Conservation (phyloP, 2,113 vertebrate genomes). For the Tringa solitaria region DNA sequence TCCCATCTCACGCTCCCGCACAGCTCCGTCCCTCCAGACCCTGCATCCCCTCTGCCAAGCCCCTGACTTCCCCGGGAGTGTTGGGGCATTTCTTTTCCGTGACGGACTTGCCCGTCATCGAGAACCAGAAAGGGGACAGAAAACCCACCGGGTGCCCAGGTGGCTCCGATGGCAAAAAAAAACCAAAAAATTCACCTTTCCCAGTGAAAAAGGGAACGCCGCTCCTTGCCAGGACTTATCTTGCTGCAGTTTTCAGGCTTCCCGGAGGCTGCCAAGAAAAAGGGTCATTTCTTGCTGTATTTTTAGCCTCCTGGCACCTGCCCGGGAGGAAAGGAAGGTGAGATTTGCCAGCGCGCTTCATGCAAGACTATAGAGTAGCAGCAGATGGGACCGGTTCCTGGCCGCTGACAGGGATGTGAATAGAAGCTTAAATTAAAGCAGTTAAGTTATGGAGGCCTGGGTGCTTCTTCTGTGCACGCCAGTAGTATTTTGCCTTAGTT, state of each 20-base stretch:
- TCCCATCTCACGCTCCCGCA: neutral
- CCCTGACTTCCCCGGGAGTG: fast-evolving
- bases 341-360: neutral
- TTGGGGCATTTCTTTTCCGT: neutral
- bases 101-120: fast-evolving
- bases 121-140: fast-evolving
- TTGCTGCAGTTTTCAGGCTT: neutral
- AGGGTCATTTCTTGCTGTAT: neutral
- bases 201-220: fast-evolving
- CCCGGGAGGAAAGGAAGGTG: neutral
- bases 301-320: slow-evolving; percentile 36
- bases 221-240: neutral
- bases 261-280: neutral
- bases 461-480: neutral
- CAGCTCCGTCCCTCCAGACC: neutral
- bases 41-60: neutral
- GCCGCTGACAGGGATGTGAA: neutral
- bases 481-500: neutral
- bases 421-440: neutral
- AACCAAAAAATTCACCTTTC: neutral
- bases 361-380: neutral
- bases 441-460: neutral
- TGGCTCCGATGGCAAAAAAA: neutral
- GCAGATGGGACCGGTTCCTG: slow-evolving; percentile 26
- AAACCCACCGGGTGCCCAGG: no score